Base-by-base conservation (phyloP, 2,888 invertebrate species). In the Troides oblongomaculatus region DNA sequence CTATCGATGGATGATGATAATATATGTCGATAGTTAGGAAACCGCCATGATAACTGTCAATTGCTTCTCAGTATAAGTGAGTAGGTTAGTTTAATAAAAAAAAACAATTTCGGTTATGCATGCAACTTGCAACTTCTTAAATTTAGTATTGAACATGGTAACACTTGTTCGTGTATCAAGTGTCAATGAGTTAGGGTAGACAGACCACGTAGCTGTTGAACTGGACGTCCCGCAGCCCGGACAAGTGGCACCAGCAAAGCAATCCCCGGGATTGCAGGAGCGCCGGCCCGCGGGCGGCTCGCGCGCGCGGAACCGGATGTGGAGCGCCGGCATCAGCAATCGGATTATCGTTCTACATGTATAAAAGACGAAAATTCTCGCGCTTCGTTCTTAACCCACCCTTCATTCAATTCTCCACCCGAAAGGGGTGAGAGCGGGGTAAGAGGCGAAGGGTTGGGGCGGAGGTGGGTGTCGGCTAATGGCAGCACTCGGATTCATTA, bases 401-500 rank as follows among this genome's bases (percentile, higher is more conserved):
- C 43, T 88, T 88, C 81, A 74, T 76, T 81, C 81, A 77, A 77
- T 81, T 79, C 77, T 78, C 79, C 77, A 78, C 79, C 77, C 70
- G 58, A 63, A 68, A 68, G 69, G 71, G 68, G 72, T 69, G 76
- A 72, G 74, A 72, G 71, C 68, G 77, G 80, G 30, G 4, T 30
- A 5, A 30, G 39, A 1, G 71, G 68, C 72, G 68, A 75, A 72
- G 74, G 72, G 71, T 68, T 77, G 80, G 8, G 39, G 39, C 6
- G 39, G 39, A 39, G 39, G 10, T 8, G 81, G 30, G 21, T 82
- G 21, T 82, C 78, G 81, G 84, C 85, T 90, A 90, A 91, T 91
- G 89, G 91, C 88, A 87, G 84, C 87, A 90, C 91, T 89, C 90
- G 90, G 93, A 90, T 93, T 93, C 93, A 93, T 93, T 93, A 93